Conservation (phyloP, 2,888 invertebrate genomes). For the Zygaena filipendulae region DNA sequence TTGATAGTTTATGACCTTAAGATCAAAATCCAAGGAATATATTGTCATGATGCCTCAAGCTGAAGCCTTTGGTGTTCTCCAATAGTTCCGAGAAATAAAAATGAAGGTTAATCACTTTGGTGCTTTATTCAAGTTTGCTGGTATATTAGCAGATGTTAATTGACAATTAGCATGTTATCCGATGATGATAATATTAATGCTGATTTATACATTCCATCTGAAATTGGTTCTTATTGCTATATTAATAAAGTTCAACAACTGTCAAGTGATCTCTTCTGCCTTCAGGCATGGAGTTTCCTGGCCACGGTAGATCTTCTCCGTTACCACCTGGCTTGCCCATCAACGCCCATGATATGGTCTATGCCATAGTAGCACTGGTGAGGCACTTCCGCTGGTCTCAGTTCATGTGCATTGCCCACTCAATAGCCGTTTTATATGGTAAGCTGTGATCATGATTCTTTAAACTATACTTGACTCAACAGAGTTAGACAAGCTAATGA, state of each 20-base stretch:
- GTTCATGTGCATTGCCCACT: constrained; percentile 40
- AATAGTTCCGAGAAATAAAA: not conserved
- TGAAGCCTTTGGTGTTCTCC: too few species aligned
- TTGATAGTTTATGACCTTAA: not conserved
- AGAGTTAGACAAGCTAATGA: not conserved
- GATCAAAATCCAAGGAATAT: too few species aligned
- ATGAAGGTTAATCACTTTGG: too few species aligned
- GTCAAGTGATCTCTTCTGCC: too few species aligned
- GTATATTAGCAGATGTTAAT: too few species aligned
- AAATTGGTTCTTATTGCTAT: too few species aligned
- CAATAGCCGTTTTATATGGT: constrained; percentile 43
- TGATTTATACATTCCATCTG: too few species aligned
- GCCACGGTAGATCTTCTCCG: constrained; percentile 69
- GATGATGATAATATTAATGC: too few species aligned
- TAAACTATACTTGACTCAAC: not conserved
- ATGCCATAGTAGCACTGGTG: constrained; percentile 35
- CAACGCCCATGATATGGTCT: constrained; percentile 42
- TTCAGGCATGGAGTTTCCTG: constrained; percentile 65
- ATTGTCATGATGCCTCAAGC: too few species aligned
- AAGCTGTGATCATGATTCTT: constrained; percentile 10
- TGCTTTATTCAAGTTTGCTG: too few species aligned
- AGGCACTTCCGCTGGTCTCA: constrained; percentile 45
- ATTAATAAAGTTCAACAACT: too few species aligned
- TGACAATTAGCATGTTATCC: too few species aligned
- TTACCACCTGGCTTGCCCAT: constrained; percentile 51